Percentiles rank a stretch among this genome's conserved stretches.
Conservation (phyloP, 2,888 invertebrate genomes). For the Drosophila siamana region DNA sequence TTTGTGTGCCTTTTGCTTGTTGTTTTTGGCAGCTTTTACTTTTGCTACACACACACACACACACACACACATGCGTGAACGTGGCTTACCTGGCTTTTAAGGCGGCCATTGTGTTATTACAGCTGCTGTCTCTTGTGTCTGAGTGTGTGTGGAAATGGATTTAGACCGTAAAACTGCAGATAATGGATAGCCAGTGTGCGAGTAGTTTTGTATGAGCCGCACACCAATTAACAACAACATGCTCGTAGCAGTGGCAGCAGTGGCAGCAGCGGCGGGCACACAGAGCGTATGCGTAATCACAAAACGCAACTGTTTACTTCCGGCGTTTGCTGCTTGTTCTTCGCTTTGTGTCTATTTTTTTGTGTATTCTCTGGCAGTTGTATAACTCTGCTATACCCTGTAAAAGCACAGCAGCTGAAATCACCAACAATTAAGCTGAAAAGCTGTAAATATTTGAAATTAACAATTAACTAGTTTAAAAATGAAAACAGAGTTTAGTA, state of each 20-base stretch:
- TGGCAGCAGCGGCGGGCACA: conserved; percentile 25
- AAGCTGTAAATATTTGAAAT: too few relatives aligned
- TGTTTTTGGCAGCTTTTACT: conserved; percentile 53
- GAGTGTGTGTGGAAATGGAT: conserved; percentile 61
- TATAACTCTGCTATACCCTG: conserved; percentile 3
- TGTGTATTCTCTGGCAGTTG: not conserved
- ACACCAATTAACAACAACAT: conserved; percentile 47
- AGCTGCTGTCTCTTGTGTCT: conserved; percentile 40
- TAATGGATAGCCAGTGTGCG: conserved; percentile 55
- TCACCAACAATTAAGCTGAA: too few relatives aligned
- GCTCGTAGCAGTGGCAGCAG: not conserved
- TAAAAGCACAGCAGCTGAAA: not conserved
- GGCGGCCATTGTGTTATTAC: conserved; percentile 75
- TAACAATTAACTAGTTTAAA: too few relatives aligned
- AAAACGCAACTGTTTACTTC: conserved; percentile 48
- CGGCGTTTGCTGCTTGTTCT: conserved; percentile 2
- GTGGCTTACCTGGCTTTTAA: conserved; percentile 68
- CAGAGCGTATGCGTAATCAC: conserved; percentile 71
- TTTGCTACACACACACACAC: conserved; percentile 34
- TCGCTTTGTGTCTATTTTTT: too few relatives aligned
- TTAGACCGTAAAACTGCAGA: conserved; percentile 80
- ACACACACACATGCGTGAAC: conserved; percentile 1
- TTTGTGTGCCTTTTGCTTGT: conserved; percentile 44
- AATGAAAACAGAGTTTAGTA: too few relatives aligned
- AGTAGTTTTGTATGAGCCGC: conserved; percentile 41